Base-by-base conservation (phyloP, 2,888 invertebrate genomes). In the Nemoura dubitans region DNA sequence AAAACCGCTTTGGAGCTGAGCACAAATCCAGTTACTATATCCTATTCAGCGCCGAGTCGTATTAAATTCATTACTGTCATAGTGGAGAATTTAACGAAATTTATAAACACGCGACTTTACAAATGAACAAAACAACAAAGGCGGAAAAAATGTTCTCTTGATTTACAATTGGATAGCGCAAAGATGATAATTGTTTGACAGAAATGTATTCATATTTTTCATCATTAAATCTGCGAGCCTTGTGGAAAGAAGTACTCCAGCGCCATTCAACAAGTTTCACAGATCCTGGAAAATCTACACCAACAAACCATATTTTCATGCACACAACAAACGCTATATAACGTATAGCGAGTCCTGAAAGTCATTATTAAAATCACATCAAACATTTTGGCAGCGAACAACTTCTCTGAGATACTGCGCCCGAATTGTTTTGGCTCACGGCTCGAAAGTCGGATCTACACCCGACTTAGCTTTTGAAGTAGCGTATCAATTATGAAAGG, bases 361-460 rank as follows among this genome's bases (percentile, higher is more conserved):
- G 59, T 59, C 59, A 59, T 59, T 21, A 21, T 59, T 59, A 59
- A 59, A 59, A 59, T 59, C 59, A 59, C 59, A 59, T 10, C 59
- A 59, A 59, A 59, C 59, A 21, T 59, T 59, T 59, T 59, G 59
- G 59, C 59, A 59, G 59, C 59, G 59, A 59, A 59, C 59, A 59
- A 59, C 16, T 59, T 59, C 59, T 59, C 59, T 59, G 59, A 59
- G 59, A 59, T 59, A 59, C 59, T 36, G 2, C 21, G 59, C 59
- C 59, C 10, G 36, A 36, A 36, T 36, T 36, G 36, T 21, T 59
- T 59, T 59, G 59, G 59, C 59, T 59, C 21, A 59, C 36, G 10
- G 5, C 59, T 59, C 10, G 36, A 59, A 21, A 7, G 59, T 21
- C 10, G 59, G 14, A 59, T 59, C 21, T 21, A 10, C 3, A 59